Evolutionary conservation across 2,113 vertebrate genomes (phyloP).

Genomic region (Gallinago jamesoni): DNA sequence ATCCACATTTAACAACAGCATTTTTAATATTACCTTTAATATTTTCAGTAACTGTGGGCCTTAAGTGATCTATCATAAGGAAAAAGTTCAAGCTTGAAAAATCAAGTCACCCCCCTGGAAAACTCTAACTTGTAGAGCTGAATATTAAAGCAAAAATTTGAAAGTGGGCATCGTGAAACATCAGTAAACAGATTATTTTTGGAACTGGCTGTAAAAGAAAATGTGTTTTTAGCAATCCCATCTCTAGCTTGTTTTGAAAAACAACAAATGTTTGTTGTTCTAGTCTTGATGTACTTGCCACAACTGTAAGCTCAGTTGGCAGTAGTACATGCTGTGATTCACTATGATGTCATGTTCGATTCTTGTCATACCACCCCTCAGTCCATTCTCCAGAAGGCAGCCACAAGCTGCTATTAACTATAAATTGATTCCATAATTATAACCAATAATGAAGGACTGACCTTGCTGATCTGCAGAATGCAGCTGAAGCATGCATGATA

Average conservation of each 20-base stretch:
- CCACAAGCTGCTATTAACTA: neutral
- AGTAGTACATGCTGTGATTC: neutral
- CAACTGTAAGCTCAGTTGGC: neutral
- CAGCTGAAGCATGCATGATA: accelerated
- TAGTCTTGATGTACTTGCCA: neutral
- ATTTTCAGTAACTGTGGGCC: neutral
- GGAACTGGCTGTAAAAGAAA: neutral
- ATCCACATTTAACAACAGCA: neutral
- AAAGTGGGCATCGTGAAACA: neutral
- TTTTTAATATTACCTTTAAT: neutral
- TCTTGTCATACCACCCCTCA: neutral
- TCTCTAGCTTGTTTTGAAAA: neutral
- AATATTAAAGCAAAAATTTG: neutral
- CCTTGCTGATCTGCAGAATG: neutral
- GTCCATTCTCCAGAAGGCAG: neutral
- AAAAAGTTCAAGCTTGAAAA: neutral
- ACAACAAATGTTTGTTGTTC: neutral
- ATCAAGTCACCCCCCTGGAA: neutral
- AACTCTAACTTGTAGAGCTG: neutral
- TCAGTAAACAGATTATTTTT: neutral
- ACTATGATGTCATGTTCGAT: neutral
- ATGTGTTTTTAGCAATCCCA: neutral
- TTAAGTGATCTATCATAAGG: neutral
- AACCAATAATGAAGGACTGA: neutral
- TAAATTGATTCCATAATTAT: neutral